A percentile compares a stretch with the other conserved stretches of the same genome.
phyloP scores from a whole-genome alignment of 2,888 invertebrate species.

The Hyles lineata region DNA sequence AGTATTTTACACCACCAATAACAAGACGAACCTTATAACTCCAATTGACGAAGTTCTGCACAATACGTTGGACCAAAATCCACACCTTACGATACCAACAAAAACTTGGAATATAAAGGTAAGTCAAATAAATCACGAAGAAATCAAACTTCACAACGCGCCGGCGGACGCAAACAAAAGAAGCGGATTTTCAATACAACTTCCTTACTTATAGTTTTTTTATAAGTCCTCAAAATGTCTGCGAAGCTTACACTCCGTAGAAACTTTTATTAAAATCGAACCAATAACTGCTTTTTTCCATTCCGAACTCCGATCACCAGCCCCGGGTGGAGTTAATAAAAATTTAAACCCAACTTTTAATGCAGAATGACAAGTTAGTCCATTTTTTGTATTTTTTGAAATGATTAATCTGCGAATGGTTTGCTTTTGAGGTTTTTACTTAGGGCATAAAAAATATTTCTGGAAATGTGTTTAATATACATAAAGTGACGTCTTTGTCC shows the following conservation, averaged over 20 bases:
- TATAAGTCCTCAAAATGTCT: constrained; percentile 37
- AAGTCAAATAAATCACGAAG: constrained; percentile 11
- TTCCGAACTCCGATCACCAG: constrained; percentile 38
- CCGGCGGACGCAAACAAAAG: constrained; percentile 32
- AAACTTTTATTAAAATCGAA: constrained; percentile 57
- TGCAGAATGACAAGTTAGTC: background rate
- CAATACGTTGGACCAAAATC: background rate
- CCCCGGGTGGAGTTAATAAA: background rate
- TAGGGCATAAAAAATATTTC: too few relatives aligned
- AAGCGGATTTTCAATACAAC: constrained; percentile 40
- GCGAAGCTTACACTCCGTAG: constrained; percentile 36
- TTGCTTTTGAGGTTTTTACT: too few relatives aligned
- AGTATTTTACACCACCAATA: too few relatives aligned
- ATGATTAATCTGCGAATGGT: background rate
- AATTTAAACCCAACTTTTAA: constrained; percentile 10
- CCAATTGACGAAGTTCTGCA: background rate
- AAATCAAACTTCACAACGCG: constrained; percentile 16
- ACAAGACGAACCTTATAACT: too few relatives aligned
- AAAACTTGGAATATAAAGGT: constrained; percentile 33
- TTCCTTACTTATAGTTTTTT: constrained; percentile 31
- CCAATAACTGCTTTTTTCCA: constrained; percentile 47
- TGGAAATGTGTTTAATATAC: too few relatives aligned
- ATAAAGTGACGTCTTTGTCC: too few relatives aligned
- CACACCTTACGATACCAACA: background rate
- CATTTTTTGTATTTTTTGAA: background rate